A percentile compares a stretch with the other conserved stretches of the same genome.
Evolutionary conservation across 2,888 invertebrate species (phyloP).

Genomic region (Drosophila stalkeri): DNA sequence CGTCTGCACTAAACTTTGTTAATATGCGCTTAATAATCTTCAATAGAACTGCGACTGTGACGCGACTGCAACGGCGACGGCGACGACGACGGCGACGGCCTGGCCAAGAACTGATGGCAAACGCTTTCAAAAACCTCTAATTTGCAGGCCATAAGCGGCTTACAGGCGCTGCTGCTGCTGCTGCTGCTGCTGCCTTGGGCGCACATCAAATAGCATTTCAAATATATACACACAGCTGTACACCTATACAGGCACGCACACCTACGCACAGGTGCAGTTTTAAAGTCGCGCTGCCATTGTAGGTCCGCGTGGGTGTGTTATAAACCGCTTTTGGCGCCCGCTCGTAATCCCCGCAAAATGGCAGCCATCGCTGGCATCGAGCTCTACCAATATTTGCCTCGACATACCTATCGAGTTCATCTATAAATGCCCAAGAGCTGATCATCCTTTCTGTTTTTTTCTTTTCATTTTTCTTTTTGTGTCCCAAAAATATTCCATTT

Average conservation of each 20-base stretch:
- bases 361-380: conserved; percentile 24
- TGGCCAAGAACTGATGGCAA: conserved; percentile 12
- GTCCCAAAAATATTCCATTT: conserved; percentile 6
- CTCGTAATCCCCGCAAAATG: conserved; percentile 54
- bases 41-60: neutral
- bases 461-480: neutral
- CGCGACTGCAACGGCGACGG: neutral
- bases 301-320: conserved; percentile 25
- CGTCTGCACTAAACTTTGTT: neutral
- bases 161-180: conserved; percentile 36
- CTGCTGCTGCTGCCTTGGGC: conserved; percentile 30
- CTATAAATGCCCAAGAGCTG: conserved; percentile 34
- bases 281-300: conserved; percentile 41
- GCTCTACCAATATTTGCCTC: conserved; percentile 47
- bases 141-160: conserved; percentile 74
- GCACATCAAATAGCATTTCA: conserved; percentile 69
- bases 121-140: conserved; percentile 62
- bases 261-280: conserved; percentile 43
- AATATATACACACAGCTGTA: conserved; percentile 22
- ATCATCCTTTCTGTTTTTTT: neutral
- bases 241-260: conserved; percentile 5
- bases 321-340: conserved; percentile 51
- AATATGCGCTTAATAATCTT: neutral
- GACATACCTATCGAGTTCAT: conserved; percentile 21
- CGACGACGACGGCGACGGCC: neutral